phyloP scores from a whole-genome alignment of 2,888 invertebrate genomes.

The Anaspis maculata region DNA sequence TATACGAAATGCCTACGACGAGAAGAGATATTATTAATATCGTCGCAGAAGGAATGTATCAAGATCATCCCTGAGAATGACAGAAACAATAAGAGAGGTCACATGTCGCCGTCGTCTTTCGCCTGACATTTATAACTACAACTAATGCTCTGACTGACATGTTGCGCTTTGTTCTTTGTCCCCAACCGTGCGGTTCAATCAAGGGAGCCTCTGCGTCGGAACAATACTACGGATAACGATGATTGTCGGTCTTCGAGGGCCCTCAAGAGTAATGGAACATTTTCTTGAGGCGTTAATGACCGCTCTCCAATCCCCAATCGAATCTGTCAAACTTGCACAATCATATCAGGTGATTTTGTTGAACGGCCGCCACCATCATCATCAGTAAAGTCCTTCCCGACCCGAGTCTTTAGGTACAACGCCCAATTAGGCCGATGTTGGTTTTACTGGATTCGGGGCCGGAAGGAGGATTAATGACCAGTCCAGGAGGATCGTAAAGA shows the following conservation, averaged over 20 bases:
- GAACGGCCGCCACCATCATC: conserved; percentile 17
- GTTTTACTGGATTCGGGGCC: no score
- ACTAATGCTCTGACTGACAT: conserved; percentile 35
- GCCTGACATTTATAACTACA: conserved; percentile 39
- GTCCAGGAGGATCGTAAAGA: no score
- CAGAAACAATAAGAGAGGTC: conserved; percentile 36
- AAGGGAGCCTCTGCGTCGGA: conserved; percentile 24
- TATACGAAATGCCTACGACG: no score
- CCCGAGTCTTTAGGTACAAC: no score
- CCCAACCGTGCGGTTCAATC: conserved; percentile 31
- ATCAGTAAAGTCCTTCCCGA: no score
- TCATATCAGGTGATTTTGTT: conserved; percentile 30
- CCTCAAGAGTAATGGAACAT: conserved; percentile 38
- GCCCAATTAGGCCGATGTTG: no score
- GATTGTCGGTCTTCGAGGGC: conserved; percentile 39
- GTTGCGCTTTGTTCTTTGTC: conserved; percentile 34
- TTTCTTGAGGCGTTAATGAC: conserved; percentile 40
- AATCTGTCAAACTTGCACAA: conserved; percentile 36
- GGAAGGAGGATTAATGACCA: no score
- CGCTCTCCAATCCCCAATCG: conserved; percentile 30
- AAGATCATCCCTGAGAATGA: conserved; percentile 24
- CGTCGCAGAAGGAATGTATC: conserved; percentile 27
- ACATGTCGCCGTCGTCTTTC: conserved; percentile 28
- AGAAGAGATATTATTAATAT: no score
- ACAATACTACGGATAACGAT: conserved; percentile 43